Evolutionary conservation across 1,140 invertebrate species (phyloP).

Genomic region (Bradysia coprophila): DNA sequence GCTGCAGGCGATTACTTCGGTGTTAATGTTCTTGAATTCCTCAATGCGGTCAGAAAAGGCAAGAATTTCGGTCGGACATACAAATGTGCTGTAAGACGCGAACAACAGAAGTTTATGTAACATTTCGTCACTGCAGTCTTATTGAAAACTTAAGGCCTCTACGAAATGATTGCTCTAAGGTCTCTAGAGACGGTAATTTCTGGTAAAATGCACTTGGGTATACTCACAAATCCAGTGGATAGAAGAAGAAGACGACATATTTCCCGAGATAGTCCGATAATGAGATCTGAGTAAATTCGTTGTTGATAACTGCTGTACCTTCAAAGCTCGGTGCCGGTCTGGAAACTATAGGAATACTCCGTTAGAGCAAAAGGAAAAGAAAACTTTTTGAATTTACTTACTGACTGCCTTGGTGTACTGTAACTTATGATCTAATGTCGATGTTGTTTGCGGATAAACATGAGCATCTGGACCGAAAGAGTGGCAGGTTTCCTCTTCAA

Average conservation of each 20-base stretch:
- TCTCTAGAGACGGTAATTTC: no score
- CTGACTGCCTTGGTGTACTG: constrained; percentile 89
- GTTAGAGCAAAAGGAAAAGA: constrained; percentile 3
- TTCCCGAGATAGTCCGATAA: constrained; percentile 77
- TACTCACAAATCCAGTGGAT: constrained; percentile 92
- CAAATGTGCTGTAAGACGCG: constrained; percentile 70
- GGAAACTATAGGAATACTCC: constrained; percentile 42
- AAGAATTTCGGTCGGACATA: constrained; percentile 91
- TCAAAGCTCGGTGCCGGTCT: constrained; percentile 69
- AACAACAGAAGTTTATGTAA: no score
- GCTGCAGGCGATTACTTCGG: constrained; percentile 81
- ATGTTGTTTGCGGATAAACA: constrained; percentile 70
- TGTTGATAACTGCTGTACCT: constrained; percentile 81
- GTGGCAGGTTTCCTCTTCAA: constrained; percentile 50
- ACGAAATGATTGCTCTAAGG: no score
- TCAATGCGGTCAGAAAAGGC: constrained; percentile 83
- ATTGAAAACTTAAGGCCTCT: no score
- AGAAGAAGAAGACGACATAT: constrained; percentile 96
- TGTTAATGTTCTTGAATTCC: constrained; percentile 73
- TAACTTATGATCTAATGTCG: constrained; percentile 62
- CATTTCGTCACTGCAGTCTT: no score
- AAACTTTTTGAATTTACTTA: constrained; percentile 32
- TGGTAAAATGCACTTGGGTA: not conserved
- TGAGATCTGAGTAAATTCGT: constrained; percentile 79
- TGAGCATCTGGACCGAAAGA: constrained; percentile 61